Evolutionary conservation across 1,140 invertebrate species (phyloP).

Genomic region (Parasteatoda tepidariorum): DNA sequence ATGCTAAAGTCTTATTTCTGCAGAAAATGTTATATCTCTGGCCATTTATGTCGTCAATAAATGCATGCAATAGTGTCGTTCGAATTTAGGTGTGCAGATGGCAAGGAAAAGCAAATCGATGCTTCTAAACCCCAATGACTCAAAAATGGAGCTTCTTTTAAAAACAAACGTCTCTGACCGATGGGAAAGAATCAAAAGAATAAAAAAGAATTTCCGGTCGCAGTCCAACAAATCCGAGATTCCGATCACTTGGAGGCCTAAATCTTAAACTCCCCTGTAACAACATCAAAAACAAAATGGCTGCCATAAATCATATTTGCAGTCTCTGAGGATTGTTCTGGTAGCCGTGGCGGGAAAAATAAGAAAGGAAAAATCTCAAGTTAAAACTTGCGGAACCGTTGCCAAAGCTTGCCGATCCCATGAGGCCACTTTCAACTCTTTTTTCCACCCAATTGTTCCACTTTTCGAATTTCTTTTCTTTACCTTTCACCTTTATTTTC

Average conservation of each 20-base stretch:
- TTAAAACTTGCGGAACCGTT: conserved; percentile 13
- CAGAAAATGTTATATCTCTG: too few relatives aligned
- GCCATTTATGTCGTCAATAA: too few relatives aligned
- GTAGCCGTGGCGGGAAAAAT: too few relatives aligned
- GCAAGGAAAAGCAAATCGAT: too few relatives aligned
- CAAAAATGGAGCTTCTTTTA: too few relatives aligned
- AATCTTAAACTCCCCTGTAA: background rate
- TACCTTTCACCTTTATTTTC: background rate
- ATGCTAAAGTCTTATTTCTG: too few relatives aligned
- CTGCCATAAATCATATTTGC: conserved; percentile 12
- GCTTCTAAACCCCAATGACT: too few relatives aligned
- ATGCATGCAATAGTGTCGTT: too few relatives aligned
- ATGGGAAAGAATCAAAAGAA: background rate
- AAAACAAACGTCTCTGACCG: background rate
- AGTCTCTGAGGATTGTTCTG: background rate
- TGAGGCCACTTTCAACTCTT: conserved; percentile 12
- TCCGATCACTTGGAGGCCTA: background rate
- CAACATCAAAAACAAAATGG: background rate
- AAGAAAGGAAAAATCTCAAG: background rate
- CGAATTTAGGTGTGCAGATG: too few relatives aligned
- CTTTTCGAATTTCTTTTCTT: background rate
- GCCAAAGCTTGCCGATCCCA: background rate
- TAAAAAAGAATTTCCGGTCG: conserved; percentile 1
- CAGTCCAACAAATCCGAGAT: conserved; percentile 11
- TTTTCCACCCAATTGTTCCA: background rate